Evolutionary conservation across 37 sponge, comb jelly and placozoan genomes (phyloP).

Genomic region (Diacarnus erythraeanus): DNA sequence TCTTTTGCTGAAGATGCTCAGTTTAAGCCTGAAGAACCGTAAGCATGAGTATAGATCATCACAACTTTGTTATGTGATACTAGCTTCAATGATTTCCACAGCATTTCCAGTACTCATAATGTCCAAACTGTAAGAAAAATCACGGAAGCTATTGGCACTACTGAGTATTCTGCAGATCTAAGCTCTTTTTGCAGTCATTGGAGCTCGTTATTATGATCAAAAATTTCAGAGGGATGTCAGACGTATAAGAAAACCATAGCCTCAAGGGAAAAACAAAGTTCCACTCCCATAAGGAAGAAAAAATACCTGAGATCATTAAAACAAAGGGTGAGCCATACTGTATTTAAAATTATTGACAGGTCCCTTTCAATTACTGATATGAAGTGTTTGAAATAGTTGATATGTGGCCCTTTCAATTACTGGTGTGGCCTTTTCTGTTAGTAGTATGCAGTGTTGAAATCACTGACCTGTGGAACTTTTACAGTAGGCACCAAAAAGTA

Average conservation of each 20-base stretch:
- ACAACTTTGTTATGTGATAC: not conserved
- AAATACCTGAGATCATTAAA: not conserved
- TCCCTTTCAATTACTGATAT: too few relatives aligned
- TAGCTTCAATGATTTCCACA: not conserved
- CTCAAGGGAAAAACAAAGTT: not conserved
- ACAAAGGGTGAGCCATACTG: not conserved
- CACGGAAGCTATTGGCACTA: not conserved
- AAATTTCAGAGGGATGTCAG: not conserved
- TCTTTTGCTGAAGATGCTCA: not conserved
- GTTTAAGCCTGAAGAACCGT: not conserved
- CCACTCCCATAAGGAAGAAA: not conserved
- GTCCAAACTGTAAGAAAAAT: not conserved
- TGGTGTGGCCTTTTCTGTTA: not conserved
- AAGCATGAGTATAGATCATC: not conserved
- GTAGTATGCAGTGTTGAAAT: too few relatives aligned
- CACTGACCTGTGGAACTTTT: too few relatives aligned
- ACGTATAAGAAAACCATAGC: constrained; percentile 5
- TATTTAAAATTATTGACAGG: too few relatives aligned
- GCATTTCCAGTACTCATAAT: not conserved
- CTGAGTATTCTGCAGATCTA: not conserved
- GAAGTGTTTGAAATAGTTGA: too few relatives aligned
- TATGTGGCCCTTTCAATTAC: too few relatives aligned
- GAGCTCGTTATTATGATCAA: not conserved
- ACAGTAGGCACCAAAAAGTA: too few relatives aligned
- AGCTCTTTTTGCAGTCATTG: not conserved